Evolutionary conservation across 2,113 vertebrate genomes (phyloP).

Genomic region (Physeter macrocephalus): DNA sequence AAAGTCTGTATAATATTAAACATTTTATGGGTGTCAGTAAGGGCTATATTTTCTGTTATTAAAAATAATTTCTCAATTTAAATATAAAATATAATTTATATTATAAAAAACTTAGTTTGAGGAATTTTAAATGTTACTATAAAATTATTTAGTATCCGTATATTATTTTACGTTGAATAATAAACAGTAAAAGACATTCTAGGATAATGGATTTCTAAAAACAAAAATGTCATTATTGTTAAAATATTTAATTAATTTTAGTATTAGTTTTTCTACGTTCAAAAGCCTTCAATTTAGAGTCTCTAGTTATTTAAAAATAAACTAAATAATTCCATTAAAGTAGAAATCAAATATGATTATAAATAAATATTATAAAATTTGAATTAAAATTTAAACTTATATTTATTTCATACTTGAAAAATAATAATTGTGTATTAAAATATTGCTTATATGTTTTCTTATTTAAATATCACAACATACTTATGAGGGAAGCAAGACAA

Average conservation of each 20-base stretch:
- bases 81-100: not conserved
- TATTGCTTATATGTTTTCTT: not conserved
- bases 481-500: not conserved
- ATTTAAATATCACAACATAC: not conserved
- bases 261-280: not conserved
- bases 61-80: constrained; percentile 33
- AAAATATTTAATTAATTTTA: not conserved
- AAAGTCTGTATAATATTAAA: constrained; percentile 24
- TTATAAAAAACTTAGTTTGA: not conserved
- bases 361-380: not conserved
- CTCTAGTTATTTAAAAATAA: not conserved
- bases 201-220: not conserved
- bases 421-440: not conserved
- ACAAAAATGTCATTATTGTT: not conserved
- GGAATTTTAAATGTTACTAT: not conserved
- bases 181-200: not conserved
- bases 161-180: constrained; percentile 36
- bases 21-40: constrained; percentile 20
- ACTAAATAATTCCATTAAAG: not conserved
- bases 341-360: not conserved
- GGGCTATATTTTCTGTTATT: constrained; percentile 12
- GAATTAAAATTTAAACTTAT: not conserved
- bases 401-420: not conserved
- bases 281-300: not conserved
- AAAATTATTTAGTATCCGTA: not conserved